Evolutionary conservation across 2,113 vertebrate species (phyloP).

Genomic region (Nibea coibor): DNA sequence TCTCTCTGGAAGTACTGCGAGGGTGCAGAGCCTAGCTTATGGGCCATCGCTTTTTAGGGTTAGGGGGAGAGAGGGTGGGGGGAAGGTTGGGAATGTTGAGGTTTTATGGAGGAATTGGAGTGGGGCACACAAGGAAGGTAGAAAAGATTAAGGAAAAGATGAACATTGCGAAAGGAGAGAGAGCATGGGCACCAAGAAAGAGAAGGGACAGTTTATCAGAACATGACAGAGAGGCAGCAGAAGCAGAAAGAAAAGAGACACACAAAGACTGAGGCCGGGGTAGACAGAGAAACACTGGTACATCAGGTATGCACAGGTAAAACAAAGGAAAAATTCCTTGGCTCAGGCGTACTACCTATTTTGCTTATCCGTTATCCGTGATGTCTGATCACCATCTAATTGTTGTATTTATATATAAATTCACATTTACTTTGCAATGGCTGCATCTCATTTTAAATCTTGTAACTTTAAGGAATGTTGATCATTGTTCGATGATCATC

Average conservation of each 20-base stretch:
- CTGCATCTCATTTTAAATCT: neutral
- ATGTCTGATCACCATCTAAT: neutral
- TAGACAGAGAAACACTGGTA: conserved; percentile 57
- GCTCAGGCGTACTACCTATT: neutral
- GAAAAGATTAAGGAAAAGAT: conserved; percentile 66
- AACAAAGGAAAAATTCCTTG: neutral
- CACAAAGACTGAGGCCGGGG: conserved; percentile 41
- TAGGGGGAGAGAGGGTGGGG: neutral
- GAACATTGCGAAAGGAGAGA: conserved; percentile 62
- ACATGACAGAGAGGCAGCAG: conserved; percentile 39
- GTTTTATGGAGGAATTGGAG: conserved; percentile 62
- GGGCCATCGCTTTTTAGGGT: conserved; percentile 74
- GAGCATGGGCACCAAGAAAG: conserved; percentile 51
- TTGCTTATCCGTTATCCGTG: neutral
- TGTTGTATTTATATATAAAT: neutral
- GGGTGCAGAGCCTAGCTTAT: conserved; percentile 81
- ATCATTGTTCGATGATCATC: too few species aligned
- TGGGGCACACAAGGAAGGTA: conserved; percentile 64
- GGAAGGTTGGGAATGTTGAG: conserved; percentile 56
- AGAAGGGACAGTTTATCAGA: conserved; percentile 63
- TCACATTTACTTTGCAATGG: neutral
- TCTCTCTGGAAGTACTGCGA: conserved; percentile 87
- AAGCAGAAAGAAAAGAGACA: conserved; percentile 47
- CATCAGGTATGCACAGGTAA: conserved; percentile 32
- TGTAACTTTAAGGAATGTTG: neutral